These are phyloP conservation scores for Amblyornis subalaris DNA, from an alignment of 2,113 vertebrate species.

Conservation along the genomic window DNA sequence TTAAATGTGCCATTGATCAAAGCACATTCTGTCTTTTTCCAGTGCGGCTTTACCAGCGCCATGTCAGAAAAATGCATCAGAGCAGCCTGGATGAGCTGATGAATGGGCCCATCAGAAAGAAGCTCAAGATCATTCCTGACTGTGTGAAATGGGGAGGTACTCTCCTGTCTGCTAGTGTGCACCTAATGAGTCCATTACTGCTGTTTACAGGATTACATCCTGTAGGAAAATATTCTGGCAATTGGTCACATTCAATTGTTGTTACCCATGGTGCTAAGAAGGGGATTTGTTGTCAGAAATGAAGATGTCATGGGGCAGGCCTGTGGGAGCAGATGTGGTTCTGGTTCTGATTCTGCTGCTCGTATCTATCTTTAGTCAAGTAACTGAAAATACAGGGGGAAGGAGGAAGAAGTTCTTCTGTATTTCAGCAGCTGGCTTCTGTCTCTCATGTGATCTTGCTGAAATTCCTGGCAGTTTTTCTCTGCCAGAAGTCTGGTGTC, in stretches of 20 bases:
- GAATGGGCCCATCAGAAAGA: conserved; percentile 90
- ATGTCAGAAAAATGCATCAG: conserved; percentile 74
- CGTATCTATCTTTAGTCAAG: background rate
- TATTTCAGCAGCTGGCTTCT: background rate
- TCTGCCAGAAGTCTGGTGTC: background rate
- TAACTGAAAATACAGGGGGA: background rate
- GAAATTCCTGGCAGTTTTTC: background rate
- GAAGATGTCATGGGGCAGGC: background rate
- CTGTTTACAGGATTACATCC: background rate
- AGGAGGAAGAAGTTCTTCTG: background rate
- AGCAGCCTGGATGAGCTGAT: conserved; percentile 81
- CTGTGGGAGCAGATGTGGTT: background rate
- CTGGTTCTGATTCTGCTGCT: background rate
- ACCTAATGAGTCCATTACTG: background rate
- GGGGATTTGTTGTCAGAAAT: background rate
- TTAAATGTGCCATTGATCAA: background rate
- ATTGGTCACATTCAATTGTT: background rate
- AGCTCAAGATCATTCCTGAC: conserved; percentile 87
- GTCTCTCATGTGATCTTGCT: background rate
- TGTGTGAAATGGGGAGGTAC: conserved; percentile 93
- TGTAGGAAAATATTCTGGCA: background rate
- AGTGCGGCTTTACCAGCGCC: conserved; percentile 76
- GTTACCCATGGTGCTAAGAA: background rate
- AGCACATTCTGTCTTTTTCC: background rate
- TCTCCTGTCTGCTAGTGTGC: background rate